These are phyloP conservation scores for Dysidea cf. avara DNA, from an alignment of 37 sponge, comb jelly and placozoan species.

Conservation along the genomic window DNA sequence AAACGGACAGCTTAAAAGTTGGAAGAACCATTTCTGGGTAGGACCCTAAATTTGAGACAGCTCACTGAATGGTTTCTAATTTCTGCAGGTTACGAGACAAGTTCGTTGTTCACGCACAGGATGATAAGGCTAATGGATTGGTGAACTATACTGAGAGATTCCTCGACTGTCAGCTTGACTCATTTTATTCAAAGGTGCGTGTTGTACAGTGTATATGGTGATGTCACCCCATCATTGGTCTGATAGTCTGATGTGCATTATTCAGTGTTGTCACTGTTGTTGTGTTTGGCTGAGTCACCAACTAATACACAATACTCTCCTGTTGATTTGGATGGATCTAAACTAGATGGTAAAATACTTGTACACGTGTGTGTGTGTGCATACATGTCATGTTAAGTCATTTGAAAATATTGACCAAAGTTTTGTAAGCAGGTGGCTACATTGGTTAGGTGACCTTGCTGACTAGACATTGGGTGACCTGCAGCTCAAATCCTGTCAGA, in stretches of 20 bases:
- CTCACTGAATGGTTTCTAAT: no score
- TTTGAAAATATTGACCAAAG: no score
- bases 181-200: conserved; percentile 33
- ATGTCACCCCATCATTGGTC: neutral
- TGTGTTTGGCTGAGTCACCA: conserved; percentile 49
- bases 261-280: conserved; percentile 42
- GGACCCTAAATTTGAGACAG: no score
- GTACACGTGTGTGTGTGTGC: neutral
- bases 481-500: no score
- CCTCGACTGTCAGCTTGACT: conserved; percentile 8
- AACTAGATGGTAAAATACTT: neutral
- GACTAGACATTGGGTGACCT: no score
- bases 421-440: no score
- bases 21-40: conserved; percentile 45
- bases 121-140: conserved; percentile 49
- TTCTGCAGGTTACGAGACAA: conserved; percentile 45
- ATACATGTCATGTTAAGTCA: neutral
- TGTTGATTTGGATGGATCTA: neutral
- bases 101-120: conserved; percentile 44
- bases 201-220: neutral
- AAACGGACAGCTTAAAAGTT: conserved; percentile 43
- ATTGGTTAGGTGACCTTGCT: no score
- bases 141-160: conserved; percentile 26
- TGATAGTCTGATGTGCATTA: conserved; percentile 56
- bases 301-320: conserved; percentile 8